Base-by-base conservation (phyloP, 2,113 vertebrate species). In the Pseudonaja textilis region DNA sequence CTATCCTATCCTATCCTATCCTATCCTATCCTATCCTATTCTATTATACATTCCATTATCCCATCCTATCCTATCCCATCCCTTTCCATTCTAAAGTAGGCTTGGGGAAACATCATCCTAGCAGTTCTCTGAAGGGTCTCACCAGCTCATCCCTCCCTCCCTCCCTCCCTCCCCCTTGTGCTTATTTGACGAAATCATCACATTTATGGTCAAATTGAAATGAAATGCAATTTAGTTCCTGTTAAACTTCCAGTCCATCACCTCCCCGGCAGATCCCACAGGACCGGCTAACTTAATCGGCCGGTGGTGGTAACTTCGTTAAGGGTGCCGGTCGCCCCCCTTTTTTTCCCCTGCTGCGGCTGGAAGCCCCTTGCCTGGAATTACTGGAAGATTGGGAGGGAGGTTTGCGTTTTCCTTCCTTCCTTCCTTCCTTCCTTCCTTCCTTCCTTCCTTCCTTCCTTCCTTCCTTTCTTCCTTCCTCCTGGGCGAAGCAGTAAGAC, bases 191-290 rank as follows among this genome's bases (percentile, higher is more conserved):
- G 89, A 96, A 97, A 97, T 97, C 97, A 96, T 97, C 96, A 95
- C 93, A 96, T 97, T 96, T 97, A 96, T 96, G 95, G 95, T 95
- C 96, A 97, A 97, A 97, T 97, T 97, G 96, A 97, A 97, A 97
- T 97, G 96, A 97, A 97, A 98, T 97, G 97, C 96, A 97, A 97
- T 97, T 97, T 96, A 96, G 96, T 96, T 96, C 94, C 94, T 91
- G 91, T 96, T 96, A 95, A 95, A 96, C 94, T 97, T 97, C 96
- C 96, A 94, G 96, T 96, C 96, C 96, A 96, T 97, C 97, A 96
- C 96, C 94, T 95, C 94, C 9, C 95, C 16, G 94, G 94, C 93
- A 87, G 92, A 94, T 97, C 97, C 97, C 97, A 0, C 92, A 96
- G 97, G 97, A 97, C 94, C 95, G 23, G 86, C 95, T 97, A 97